These are phyloP conservation scores for Bungarus multicinctus DNA, from an alignment of 2,113 vertebrate species.

Conservation along the genomic window DNA sequence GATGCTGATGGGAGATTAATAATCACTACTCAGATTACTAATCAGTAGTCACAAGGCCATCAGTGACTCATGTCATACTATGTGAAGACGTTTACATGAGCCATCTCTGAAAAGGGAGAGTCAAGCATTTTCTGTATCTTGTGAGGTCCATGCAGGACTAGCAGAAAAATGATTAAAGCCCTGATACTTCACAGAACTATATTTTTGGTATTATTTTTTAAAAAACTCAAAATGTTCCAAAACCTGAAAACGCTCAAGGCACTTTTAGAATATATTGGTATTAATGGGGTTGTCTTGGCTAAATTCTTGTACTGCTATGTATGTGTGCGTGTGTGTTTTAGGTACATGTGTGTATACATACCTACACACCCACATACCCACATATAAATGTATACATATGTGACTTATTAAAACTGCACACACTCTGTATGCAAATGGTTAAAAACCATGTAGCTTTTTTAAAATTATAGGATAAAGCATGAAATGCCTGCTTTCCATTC, in stretches of 20 bases:
- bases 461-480: slow-evolving; percentile 39
- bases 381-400: slow-evolving; percentile 5
- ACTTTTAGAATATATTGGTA: background rate
- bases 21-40: background rate
- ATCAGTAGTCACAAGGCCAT: background rate
- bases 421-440: slow-evolving; percentile 28
- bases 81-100: background rate
- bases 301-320: slow-evolving; percentile 19
- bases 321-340: background rate
- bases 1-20: background rate
- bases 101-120: background rate
- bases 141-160: background rate
- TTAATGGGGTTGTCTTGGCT: slow-evolving; percentile 23
- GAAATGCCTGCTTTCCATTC: slow-evolving; percentile 24
- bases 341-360: slow-evolving; percentile 13
- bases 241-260: slow-evolving; percentile 28
- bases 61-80: background rate
- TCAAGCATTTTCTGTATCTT: slow-evolving; percentile 39
- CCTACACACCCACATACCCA: background rate
- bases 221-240: slow-evolving; percentile 51
- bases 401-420: slow-evolving; percentile 33
- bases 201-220: slow-evolving; percentile 25
- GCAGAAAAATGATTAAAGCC: slow-evolving; percentile 43
- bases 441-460: background rate
- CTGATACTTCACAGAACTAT: slow-evolving; percentile 47